A percentile compares a stretch with the other conserved stretches of the same genome.
Conservation (phyloP, 2,888 invertebrate genomes). For the Cantharis nigra region DNA sequence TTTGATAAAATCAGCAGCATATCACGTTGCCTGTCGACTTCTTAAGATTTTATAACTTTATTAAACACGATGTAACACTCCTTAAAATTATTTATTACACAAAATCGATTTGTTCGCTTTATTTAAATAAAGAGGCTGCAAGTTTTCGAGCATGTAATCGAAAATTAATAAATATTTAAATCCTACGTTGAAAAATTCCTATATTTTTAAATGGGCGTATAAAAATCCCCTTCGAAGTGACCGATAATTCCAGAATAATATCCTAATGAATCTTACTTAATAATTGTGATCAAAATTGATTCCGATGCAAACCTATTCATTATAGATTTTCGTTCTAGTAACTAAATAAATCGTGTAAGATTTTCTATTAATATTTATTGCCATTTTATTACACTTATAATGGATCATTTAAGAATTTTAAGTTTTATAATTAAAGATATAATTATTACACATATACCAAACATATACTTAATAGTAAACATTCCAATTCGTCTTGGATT, state of each 20-base stretch:
- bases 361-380: not conserved
- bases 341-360: not conserved
- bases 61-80: slow-evolving; percentile 11
- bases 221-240: not conserved
- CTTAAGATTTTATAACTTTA: slow-evolving; percentile 20
- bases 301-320: not conserved
- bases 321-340: not conserved
- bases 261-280: not conserved
- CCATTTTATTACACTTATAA: not conserved
- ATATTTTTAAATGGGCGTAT: not conserved
- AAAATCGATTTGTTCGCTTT: not conserved
- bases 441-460: not conserved
- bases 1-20: slow-evolving; percentile 22
- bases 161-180: not conserved
- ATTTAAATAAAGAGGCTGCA: not conserved
- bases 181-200: not conserved
- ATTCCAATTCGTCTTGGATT: not conserved
- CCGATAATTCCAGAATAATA: not conserved
- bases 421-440: not conserved
- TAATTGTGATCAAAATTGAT: not conserved
- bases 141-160: not conserved
- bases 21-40: slow-evolving; percentile 17
- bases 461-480: not conserved
- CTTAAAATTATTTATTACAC: slow-evolving; percentile 1
- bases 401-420: not conserved